Percentiles rank a stretch among this genome's conserved stretches.
Evolutionary conservation across 2,797 vertebrate species (phyloP).

Genomic region (Pristis pectinata): DNA sequence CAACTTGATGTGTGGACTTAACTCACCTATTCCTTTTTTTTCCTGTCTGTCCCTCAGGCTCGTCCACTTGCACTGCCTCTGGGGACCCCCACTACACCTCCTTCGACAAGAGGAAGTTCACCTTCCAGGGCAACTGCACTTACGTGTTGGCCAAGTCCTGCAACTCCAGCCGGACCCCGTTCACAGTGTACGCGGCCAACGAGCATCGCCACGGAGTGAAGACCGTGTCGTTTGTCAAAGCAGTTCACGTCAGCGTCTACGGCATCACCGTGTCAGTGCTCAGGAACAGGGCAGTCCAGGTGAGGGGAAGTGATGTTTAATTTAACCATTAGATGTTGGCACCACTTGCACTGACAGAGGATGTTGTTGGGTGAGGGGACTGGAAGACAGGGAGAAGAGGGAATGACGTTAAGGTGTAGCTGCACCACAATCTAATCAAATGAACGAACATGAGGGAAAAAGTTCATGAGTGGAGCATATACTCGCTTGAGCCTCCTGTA

Average conservation of each 20-base stretch:
- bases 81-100: conserved; percentile 81
- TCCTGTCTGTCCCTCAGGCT: not conserved
- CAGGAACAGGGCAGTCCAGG: not conserved
- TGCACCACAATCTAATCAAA: too few relatives aligned
- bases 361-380: too few relatives aligned
- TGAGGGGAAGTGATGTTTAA: not conserved
- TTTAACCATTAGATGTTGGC: too few relatives aligned
- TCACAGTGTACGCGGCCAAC: not conserved
- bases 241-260: not conserved
- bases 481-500: not conserved
- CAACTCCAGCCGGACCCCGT: not conserved
- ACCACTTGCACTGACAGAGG: too few relatives aligned
- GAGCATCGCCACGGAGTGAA: too few relatives aligned
- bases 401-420: too few relatives aligned
- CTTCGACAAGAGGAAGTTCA: conserved; percentile 71
- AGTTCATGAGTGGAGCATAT: too few relatives aligned
- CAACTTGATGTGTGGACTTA: too few relatives aligned
- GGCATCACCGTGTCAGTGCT: not conserved
- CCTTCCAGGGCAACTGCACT: conserved; percentile 74
- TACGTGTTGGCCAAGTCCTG: conserved; percentile 69
- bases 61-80: conserved; percentile 63
- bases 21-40: not conserved
- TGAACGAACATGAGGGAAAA: too few relatives aligned
- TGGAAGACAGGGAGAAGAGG: too few relatives aligned
- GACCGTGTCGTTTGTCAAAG: not conserved